Percentiles rank a stretch among this genome's conserved stretches.
These are phyloP conservation scores for Zoanthus gigantus DNA, from an alignment of 92 coral and sea anemone species.

Conservation along the genomic window DNA sequence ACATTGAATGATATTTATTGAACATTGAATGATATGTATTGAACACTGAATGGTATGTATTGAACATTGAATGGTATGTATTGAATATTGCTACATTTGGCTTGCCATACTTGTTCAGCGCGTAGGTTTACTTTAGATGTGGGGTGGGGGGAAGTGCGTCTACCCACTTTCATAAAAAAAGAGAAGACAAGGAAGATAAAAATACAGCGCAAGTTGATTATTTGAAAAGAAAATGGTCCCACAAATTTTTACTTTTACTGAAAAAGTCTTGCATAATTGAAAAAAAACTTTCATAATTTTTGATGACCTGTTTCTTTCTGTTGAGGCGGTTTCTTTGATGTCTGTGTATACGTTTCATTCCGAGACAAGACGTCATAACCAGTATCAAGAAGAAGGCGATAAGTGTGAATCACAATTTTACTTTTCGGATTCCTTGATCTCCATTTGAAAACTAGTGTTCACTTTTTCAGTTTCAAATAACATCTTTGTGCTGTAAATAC, in stretches of 20 bases:
- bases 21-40: no score
- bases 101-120: no score
- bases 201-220: conserved; percentile 8
- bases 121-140: no score
- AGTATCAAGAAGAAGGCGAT: conserved; percentile 19
- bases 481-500: conserved; percentile 48
- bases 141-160: no score
- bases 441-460: background rate
- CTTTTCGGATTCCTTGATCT: conserved; percentile 13
- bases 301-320: background rate
- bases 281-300: background rate
- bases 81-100: no score
- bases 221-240: background rate
- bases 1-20: no score
- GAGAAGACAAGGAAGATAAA: background rate
- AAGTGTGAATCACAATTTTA: conserved; percentile 7
- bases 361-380: conserved; percentile 30
- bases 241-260: conserved; percentile 22
- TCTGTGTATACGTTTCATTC: conserved; percentile 21
- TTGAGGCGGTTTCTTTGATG: conserved; percentile 22
- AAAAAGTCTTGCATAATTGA: conserved; percentile 9
- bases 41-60: no score
- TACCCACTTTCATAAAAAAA: conserved; percentile 2
- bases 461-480: conserved; percentile 9
- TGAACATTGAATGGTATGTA: no score